These are phyloP conservation scores for Athalia rosae DNA, from an alignment of 2,888 invertebrate species.

Conservation along the genomic window DNA sequence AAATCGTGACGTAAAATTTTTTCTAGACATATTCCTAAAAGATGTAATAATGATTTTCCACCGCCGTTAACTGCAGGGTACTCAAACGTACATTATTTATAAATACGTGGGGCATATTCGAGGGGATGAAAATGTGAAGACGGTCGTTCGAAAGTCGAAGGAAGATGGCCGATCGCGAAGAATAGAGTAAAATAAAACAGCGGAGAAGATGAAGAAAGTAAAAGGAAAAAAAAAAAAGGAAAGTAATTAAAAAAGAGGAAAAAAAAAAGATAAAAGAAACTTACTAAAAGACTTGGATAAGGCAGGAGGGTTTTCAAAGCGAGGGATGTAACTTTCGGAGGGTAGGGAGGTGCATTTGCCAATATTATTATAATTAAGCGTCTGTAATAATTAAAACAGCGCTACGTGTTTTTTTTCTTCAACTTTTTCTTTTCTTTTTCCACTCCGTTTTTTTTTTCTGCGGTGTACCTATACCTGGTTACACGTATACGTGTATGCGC, in stretches of 20 bases:
- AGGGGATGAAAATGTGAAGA: not conserved
- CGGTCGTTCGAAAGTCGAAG: not conserved
- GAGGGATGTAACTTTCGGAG: conserved; percentile 42
- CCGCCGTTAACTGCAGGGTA: no score
- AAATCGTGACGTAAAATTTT: no score
- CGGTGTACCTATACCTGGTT: not conserved
- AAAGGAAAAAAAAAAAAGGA: conserved; percentile 27
- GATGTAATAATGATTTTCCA: no score
- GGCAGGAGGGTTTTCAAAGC: conserved; percentile 40
- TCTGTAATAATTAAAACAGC: conserved; percentile 60
- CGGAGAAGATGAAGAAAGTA: conserved; percentile 18
- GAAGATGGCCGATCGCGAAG: not conserved
- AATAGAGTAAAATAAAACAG: conserved; percentile 25
- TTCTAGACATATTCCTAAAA: no score
- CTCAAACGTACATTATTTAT: no score
- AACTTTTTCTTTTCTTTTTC: not conserved
- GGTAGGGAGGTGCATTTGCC: conserved; percentile 47
- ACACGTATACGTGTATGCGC: not conserved
- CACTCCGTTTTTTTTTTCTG: not conserved
- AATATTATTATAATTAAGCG: conserved; percentile 62
- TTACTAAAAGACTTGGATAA: conserved; percentile 37
- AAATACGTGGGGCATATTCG: not conserved
- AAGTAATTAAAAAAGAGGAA: conserved; percentile 26
- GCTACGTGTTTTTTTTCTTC: conserved; percentile 40
- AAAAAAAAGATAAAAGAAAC: conserved; percentile 35